Base-by-base conservation (phyloP, 2,888 invertebrate genomes). In the Cyclophora albipunctata region DNA sequence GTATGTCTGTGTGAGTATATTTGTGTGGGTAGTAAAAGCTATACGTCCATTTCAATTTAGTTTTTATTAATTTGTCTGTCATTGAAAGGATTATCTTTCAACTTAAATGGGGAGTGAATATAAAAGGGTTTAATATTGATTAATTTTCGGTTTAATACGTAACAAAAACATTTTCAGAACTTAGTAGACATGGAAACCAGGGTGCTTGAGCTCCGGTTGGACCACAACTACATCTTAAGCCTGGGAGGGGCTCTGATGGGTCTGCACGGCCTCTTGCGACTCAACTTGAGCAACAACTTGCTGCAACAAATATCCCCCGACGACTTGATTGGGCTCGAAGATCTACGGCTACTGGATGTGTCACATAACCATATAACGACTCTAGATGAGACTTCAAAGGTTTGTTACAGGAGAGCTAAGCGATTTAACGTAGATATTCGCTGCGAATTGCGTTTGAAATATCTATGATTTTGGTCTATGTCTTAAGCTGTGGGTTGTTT, bases 301-400 rank as follows among this genome's bases (percentile, higher is more conserved):
- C 83, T 96, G 34, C 92, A 92, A 57, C 90, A 91, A 54, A 93
- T 96, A 63, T 91, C 93, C 1, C 93, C 94, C 0, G 94, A 94
- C 49, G 95, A 95, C 72, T 90, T 96, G 46, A 93, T 93, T 50
- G 95, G 95, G 34, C 83, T 96, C 62, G 94, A 94, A 63, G 92
- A 92, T 56, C 82, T 96, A 42, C 91, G 91, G 67, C 84, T 93
- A 49, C 89, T 96, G 42, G 96, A 96, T 71, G 87, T 96, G 45
- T 95, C 96, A 0, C 90, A 93, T 69, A 96, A 96, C 75, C 91
- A 91, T 57, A 84, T 96, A 41, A 91, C 91, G 44, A 93, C 95
- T 2, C 84, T 96, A 51, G 94, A 95, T 74, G 95, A 95, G 85
- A 93, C 94, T 50, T 94, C 95, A 64, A 94, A 94, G 92, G 96